These are phyloP conservation scores for Cosmia trapezina DNA, from an alignment of 2,888 invertebrate species.

Conservation along the genomic window DNA sequence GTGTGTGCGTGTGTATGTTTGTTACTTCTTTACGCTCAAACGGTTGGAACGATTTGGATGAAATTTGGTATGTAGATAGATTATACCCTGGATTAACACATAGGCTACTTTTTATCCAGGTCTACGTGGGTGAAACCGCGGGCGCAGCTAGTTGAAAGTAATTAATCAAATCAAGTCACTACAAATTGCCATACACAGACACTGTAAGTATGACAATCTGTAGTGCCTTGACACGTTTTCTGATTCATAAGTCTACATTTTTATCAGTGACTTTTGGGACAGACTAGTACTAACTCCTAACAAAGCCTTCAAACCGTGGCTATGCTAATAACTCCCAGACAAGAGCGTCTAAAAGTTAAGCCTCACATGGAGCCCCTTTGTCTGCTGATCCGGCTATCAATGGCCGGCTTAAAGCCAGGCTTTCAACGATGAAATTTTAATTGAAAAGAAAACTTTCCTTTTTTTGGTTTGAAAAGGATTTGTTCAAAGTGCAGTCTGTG, in stretches of 20 bases:
- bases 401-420: constrained; percentile 23
- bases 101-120: no score
- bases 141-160: no score
- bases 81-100: no score
- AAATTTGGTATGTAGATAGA: no score
- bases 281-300: background rate
- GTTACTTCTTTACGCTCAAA: no score
- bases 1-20: no score
- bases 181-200: no score
- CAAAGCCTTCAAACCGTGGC: background rate
- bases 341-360: constrained; percentile 37
- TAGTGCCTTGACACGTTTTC: no score
- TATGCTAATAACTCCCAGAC: constrained; percentile 31
- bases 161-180: no score
- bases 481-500: constrained; percentile 9
- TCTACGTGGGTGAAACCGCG: no score
- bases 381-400: constrained; percentile 47
- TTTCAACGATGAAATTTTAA: constrained; percentile 53
- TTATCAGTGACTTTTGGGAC: background rate
- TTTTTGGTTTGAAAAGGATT: constrained; percentile 29
- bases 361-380: constrained; percentile 38
- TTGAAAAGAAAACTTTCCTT: constrained; percentile 54
- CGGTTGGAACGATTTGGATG: no score
- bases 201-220: no score
- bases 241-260: background rate